Percentiles rank a stretch among this genome's conserved stretches.
These are phyloP conservation scores for Halocaridina rubra DNA, from an alignment of 2,888 invertebrate genomes.

Conservation along the genomic window DNA sequence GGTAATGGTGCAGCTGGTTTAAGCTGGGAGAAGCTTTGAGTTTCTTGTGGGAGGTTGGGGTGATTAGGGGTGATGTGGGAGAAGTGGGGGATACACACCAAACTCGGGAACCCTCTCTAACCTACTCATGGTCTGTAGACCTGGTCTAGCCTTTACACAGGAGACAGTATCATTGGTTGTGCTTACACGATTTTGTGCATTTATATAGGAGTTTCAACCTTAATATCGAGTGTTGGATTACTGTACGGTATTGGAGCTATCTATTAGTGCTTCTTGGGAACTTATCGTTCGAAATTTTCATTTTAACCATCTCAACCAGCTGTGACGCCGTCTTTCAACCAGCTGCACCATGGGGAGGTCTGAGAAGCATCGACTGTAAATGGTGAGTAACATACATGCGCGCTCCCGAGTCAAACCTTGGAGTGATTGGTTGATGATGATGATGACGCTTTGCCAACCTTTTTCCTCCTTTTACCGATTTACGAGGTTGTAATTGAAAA, in stretches of 20 bases:
- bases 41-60: neutral
- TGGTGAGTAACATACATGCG: constrained; percentile 4
- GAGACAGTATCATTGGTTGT: constrained; percentile 27
- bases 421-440: neutral
- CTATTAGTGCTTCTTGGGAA: neutral
- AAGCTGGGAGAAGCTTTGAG: constrained; percentile 49
- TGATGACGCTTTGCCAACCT: neutral
- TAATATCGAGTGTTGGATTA: too few relatives aligned
- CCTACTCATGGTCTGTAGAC: constrained; percentile 42
- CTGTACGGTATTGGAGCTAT: neutral
- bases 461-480: too few relatives aligned
- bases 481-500: too few relatives aligned
- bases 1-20: constrained; percentile 59
- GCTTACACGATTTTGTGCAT: too few relatives aligned
- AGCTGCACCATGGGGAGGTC: neutral
- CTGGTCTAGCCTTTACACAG: constrained; percentile 39
- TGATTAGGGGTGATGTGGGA: constrained; percentile 2
- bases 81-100: constrained; percentile 21
- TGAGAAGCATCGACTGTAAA: constrained; percentile 10
- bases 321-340: constrained; percentile 27
- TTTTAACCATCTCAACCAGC: neutral
- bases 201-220: too few relatives aligned
- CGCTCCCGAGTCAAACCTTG: neutral
- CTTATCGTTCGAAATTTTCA: neutral
- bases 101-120: constrained; percentile 34